These are phyloP conservation scores for Syrrhaptes paradoxus DNA, from an alignment of 2,113 vertebrate species.

Conservation along the genomic window DNA sequence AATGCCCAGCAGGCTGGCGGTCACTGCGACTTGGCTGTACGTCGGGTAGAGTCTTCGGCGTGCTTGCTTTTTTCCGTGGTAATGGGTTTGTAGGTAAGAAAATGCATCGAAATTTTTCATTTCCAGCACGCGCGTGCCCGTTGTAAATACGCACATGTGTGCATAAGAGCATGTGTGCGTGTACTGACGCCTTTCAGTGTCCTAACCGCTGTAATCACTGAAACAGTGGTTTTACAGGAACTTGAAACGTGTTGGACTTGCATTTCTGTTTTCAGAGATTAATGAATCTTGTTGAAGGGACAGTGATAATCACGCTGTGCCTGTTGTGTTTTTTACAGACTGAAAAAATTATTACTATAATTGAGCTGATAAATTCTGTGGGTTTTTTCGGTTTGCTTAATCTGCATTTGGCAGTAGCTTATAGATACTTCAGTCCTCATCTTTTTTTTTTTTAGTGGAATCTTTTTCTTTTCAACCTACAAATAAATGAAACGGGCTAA, in stretches of 20 bases:
- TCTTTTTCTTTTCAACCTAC: background rate
- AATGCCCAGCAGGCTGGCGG: background rate
- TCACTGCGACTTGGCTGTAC: background rate
- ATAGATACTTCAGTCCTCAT: background rate
- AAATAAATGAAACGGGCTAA: background rate
- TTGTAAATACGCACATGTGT: constrained; percentile 6
- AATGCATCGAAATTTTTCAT: background rate
- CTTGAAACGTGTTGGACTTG: background rate
- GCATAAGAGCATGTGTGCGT: background rate
- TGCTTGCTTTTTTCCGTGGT: background rate
- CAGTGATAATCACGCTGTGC: constrained; percentile 17
- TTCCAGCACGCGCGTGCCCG: background rate
- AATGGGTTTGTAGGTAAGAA: background rate
- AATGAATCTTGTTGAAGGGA: constrained; percentile 14
- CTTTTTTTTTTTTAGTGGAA: background rate
- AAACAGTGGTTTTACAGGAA: background rate
- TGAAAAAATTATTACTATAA: background rate
- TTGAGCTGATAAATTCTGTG: constrained; percentile 45
- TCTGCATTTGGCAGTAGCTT: background rate
- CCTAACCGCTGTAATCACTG: background rate
- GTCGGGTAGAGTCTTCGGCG: background rate
- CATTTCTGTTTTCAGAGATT: constrained; percentile 1
- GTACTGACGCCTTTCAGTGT: background rate
- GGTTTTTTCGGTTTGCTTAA: background rate
- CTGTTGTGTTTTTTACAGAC: background rate